Conservation (phyloP, 2,888 invertebrate genomes). For the Tachystola acroxantha region DNA sequence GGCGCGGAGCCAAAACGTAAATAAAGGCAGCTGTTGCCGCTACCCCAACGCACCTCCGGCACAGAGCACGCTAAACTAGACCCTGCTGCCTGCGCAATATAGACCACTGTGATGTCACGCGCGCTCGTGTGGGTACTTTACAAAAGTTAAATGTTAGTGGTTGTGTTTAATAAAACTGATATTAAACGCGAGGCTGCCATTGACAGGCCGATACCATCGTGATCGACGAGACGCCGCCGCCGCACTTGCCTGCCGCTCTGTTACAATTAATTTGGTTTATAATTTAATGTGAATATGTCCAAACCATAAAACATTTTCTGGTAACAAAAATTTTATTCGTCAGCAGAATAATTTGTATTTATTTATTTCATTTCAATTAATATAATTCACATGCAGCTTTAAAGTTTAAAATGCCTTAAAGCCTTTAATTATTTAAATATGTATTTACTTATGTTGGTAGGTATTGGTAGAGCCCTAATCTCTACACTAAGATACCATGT, state of each 20-base stretch:
- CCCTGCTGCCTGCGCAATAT: neutral
- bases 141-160: constrained; percentile 63
- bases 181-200: constrained; percentile 54
- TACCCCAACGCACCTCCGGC: constrained; percentile 45
- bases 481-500: too few species aligned
- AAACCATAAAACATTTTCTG: too few species aligned
- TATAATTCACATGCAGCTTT: too few species aligned
- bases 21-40: constrained; percentile 76
- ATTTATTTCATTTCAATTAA: too few species aligned
- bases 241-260: neutral
- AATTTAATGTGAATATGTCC: too few species aligned
- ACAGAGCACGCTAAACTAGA: neutral
- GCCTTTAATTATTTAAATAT: too few species aligned
- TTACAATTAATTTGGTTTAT: neutral
- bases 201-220: constrained; percentile 47
- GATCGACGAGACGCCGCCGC: constrained; percentile 24
- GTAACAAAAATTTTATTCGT: too few species aligned
- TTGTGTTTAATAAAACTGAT: constrained; percentile 68
- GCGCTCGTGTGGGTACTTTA: constrained; percentile 67
- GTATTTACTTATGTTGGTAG: too few species aligned
- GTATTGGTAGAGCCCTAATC: too few species aligned
- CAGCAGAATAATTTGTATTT: too few species aligned
- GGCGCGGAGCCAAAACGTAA: constrained; percentile 73
- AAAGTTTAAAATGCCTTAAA: too few species aligned
- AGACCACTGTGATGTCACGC: constrained; percentile 12